Evolutionary conservation across 2,113 vertebrate species (phyloP).

Genomic region (Salvelinus namaycush): DNA sequence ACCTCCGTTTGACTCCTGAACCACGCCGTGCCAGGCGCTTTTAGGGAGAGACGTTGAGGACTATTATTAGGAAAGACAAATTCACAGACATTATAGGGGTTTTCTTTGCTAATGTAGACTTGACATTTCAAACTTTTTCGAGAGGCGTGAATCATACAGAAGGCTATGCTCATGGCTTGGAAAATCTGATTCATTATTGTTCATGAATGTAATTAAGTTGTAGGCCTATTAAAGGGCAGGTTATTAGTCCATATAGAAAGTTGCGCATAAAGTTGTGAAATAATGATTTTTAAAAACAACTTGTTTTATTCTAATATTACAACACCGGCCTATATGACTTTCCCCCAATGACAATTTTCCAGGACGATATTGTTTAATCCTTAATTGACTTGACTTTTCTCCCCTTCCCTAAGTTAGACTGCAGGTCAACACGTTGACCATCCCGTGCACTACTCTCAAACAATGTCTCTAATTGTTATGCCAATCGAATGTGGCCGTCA

Average conservation of each 20-base stretch:
- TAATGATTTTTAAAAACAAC: neutral
- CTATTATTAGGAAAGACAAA: constrained; percentile 1
- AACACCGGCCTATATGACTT: neutral
- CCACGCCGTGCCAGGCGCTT: constrained; percentile 58
- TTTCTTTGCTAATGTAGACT: neutral
- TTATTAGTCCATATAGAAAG: neutral
- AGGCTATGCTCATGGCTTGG: neutral
- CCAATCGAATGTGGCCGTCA: constrained; percentile 45
- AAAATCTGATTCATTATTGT: neutral
- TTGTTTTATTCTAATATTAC: neutral
- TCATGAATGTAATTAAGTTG: neutral
- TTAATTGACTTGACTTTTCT: neutral
- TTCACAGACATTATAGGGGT: neutral
- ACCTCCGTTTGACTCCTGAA: constrained; percentile 81
- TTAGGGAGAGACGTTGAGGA: constrained; percentile 20
- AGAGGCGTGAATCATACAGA: too few relatives aligned
- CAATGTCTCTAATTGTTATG: constrained; percentile 27
- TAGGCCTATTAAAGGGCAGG: too few relatives aligned
- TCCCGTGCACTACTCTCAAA: constrained; percentile 9
- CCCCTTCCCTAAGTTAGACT: neutral
- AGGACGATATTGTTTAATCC: neutral
- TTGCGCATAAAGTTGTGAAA: neutral
- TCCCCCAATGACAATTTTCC: neutral
- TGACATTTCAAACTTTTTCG: neutral
- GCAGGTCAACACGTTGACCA: neutral